Percentiles rank a stretch among this genome's conserved stretches.
phyloP scores from a whole-genome alignment of 2,888 invertebrate species.

The Chironomus tentans region DNA sequence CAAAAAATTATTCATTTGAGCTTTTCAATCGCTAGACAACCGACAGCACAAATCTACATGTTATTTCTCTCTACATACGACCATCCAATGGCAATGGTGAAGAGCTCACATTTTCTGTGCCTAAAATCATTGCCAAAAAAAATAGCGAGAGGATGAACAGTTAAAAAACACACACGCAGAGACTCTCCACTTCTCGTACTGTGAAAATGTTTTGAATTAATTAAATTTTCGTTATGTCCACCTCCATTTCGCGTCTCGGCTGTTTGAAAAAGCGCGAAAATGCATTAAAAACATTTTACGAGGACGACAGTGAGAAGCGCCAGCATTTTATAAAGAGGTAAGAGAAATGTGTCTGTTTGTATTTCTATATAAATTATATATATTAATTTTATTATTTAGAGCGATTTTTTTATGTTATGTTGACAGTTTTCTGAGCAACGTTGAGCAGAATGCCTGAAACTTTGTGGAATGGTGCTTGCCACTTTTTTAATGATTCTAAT shows the following conservation, averaged over 20 bases:
- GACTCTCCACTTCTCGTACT: background rate
- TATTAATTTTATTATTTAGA: too few relatives aligned
- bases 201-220: conserved; percentile 24
- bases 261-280: background rate
- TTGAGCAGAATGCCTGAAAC: background rate
- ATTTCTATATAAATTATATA: too few relatives aligned
- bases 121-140: background rate
- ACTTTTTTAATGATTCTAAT: too few relatives aligned
- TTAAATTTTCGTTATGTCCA: conserved; percentile 1
- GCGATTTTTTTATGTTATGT: too few relatives aligned
- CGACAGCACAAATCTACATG: too few relatives aligned
- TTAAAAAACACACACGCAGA: background rate
- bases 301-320: background rate
- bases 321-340: background rate
- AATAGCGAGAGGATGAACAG: background rate
- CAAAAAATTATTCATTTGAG: too few relatives aligned
- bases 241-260: background rate
- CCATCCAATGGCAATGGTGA: too few relatives aligned
- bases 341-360: too few relatives aligned
- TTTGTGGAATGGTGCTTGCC: background rate
- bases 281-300: conserved; percentile 9
- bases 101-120: too few relatives aligned
- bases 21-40: too few relatives aligned
- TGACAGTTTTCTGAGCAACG: background rate
- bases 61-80: too few relatives aligned